phyloP scores from a whole-genome alignment of 1,140 invertebrate species.

The Drosophila dunni region DNA sequence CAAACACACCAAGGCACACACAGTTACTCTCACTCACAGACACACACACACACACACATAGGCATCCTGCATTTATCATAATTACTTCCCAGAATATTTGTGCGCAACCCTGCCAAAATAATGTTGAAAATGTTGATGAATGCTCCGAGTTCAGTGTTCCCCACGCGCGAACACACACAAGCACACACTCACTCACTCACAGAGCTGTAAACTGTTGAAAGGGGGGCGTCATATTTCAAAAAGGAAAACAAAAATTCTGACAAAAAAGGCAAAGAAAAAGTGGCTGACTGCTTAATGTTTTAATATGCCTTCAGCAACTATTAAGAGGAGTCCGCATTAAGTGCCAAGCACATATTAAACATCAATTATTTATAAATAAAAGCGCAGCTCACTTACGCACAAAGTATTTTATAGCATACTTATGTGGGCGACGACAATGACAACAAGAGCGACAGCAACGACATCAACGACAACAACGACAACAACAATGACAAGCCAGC shows the following conservation, averaged over 20 bases:
- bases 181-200: not conserved
- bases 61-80: slow-evolving; percentile 81
- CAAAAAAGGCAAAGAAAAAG: slow-evolving; percentile 2
- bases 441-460: not conserved
- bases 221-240: slow-evolving; percentile 30
- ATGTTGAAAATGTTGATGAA: slow-evolving; percentile 51
- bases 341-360: slow-evolving; percentile 69
- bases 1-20: slow-evolving; percentile 41
- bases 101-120: slow-evolving; percentile 50
- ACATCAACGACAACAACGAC: slow-evolving; percentile 2
- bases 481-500: not conserved
- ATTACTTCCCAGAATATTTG: slow-evolving; percentile 79
- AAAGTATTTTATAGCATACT: slow-evolving; percentile 67
- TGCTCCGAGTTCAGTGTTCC: slow-evolving; percentile 13
- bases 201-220: not conserved
- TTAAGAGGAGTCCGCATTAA: slow-evolving; percentile 70
- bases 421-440: slow-evolving; percentile 35
- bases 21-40: slow-evolving; percentile 23
- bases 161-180: slow-evolving; percentile 4
- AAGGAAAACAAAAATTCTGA: slow-evolving; percentile 1
- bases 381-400: slow-evolving; percentile 49
- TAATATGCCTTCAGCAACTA: slow-evolving; percentile 80
- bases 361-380: slow-evolving; percentile 72
- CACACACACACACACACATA: slow-evolving; percentile 25
- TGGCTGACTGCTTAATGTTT: slow-evolving; percentile 66